Base-by-base conservation (phyloP, 2,113 vertebrate species). In the Chloropsis hardwickii region DNA sequence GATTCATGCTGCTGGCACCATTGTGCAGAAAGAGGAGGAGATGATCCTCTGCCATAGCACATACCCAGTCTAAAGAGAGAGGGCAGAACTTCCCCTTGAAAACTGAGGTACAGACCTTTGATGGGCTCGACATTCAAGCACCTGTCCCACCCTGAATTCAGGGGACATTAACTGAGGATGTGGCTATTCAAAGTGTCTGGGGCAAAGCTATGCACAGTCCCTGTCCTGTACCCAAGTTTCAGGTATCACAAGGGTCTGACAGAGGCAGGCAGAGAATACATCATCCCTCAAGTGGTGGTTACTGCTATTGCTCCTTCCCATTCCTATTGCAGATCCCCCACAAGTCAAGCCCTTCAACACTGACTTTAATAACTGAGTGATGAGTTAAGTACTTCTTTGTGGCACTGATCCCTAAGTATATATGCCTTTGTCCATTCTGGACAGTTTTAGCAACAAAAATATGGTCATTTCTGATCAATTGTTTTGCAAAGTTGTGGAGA, bases 291-390 rank as follows among this genome's bases (percentile, higher is more conserved):
- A 35, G 23, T 3, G 17, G 83, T 28, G n/a, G 40, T 9, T 57
- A 42, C 72, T 77, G 47, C 20, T 72, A 18, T 1, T 45, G 45
- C 25, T 73, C 62, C 67, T 77, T n/a, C 40, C 56, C 11, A 3
- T 76, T 56, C 14, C 62, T 24, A 9, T 0, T 1, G 37, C 14
- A 60, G 76, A 64, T 17, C n/a, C 5, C 14, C 18, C 19, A 7
- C 9, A 82, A 51, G 27, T 54, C 54, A 53, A 88, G 20, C 28
- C 60, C 42, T 77, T 76, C 44, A 88, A 74, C 10, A 3, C 19
- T 11, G 14, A 67, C 66, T 83, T 84, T 33, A 77, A 53, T 2
- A 4, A 67, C 48, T 8, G 11, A 64, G 16, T 21, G 5, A 31
- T 25, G 42, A 88, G 29, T 42, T 67, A 64, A 74, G 23, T 15